Evolutionary conservation across 2,888 invertebrate species (phyloP).

Genomic region (Macaria liturata): DNA sequence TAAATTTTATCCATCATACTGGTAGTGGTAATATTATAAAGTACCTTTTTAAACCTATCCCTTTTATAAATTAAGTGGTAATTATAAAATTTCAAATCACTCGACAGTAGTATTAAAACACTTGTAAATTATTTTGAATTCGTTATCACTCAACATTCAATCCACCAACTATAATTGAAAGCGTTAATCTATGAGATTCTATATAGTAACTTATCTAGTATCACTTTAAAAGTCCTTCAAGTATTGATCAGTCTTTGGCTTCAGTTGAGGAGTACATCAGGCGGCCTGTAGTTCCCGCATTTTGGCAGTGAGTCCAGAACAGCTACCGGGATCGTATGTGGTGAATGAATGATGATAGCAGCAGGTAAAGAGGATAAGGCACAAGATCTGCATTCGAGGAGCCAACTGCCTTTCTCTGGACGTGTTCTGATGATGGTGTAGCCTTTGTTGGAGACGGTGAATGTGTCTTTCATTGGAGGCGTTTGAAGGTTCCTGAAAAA

Average conservation of each 20-base stretch:
- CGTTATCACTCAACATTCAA: too few species aligned
- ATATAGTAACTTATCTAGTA: slow-evolving; percentile 12
- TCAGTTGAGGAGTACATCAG: slow-evolving; percentile 72
- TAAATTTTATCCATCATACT: too few species aligned
- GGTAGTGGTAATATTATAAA: too few species aligned
- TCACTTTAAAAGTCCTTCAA: slow-evolving; percentile 37
- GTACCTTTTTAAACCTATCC: too few species aligned
- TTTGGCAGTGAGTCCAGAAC: slow-evolving; percentile 73
- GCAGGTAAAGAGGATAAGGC: slow-evolving; percentile 65
- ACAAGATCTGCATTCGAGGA: slow-evolving; percentile 74
- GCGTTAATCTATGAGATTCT: too few species aligned
- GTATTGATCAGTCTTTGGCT: slow-evolving; percentile 16
- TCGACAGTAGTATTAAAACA: too few species aligned
- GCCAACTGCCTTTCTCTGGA: slow-evolving; percentile 80
- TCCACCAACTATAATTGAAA: too few species aligned
- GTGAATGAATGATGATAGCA: slow-evolving; percentile 75
- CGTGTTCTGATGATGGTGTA: slow-evolving; percentile 79
- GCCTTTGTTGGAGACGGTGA: slow-evolving; percentile 86
- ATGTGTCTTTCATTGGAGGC: slow-evolving; percentile 84
- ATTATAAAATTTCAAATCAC: too few species aligned
- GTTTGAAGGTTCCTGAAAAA: slow-evolving; percentile 72
- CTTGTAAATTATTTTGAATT: too few species aligned
- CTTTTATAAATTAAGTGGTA: too few species aligned
- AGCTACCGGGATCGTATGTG: slow-evolving; percentile 65
- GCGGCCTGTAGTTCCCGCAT: slow-evolving; percentile 77